Conservation (phyloP, 1,140 invertebrate genomes). For the Babylonia areolata region DNA sequence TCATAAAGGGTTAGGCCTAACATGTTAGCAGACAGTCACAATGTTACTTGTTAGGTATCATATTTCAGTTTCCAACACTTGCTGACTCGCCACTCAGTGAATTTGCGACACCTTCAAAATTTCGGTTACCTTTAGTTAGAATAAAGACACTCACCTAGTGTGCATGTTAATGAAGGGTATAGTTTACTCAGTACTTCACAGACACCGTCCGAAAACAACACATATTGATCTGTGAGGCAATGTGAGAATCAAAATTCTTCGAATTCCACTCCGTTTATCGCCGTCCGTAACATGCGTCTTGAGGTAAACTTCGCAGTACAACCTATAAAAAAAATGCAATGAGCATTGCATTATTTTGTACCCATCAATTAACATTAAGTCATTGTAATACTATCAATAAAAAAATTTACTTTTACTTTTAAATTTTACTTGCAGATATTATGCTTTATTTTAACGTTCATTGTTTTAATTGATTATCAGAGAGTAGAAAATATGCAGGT, state of each 20-base stretch:
- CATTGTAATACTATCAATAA: no score
- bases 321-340: not conserved
- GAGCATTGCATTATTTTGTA: no score
- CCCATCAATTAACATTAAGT: no score
- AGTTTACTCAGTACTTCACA: not conserved
- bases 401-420: no score
- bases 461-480: no score
- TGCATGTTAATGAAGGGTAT: not conserved
- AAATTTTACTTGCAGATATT: not conserved
- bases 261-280: conserved; percentile 59
- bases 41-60: not conserved
- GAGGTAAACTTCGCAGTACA: conserved; percentile 4
- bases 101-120: not conserved
- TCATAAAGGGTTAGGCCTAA: no score
- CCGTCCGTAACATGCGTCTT: conserved; percentile 37
- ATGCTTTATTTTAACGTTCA: no score
- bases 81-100: not conserved
- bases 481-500: conserved; percentile 14
- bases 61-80: not conserved
- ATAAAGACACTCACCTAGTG: not conserved
- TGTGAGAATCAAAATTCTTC: conserved; percentile 52
- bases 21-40: not conserved
- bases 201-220: conserved; percentile 18
- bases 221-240: not conserved
- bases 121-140: no score